Percentiles rank a stretch among this genome's conserved stretches.
Conservation (phyloP, 2,113 vertebrate genomes). For the Henicopernis longicauda region DNA sequence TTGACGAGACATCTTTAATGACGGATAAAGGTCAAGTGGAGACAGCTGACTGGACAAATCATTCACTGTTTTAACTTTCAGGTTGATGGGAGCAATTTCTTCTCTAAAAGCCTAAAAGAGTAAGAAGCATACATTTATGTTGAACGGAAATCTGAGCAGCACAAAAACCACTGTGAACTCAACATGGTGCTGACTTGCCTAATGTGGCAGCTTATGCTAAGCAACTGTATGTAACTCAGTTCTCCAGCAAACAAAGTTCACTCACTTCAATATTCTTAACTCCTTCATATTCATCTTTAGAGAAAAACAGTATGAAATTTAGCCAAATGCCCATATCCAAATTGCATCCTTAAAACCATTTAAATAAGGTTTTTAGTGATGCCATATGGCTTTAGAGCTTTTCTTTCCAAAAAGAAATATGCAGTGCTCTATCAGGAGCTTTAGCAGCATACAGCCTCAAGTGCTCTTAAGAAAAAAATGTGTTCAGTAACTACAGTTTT, state of each 20-base stretch:
- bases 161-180: background rate
- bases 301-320: background rate
- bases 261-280: background rate
- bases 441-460: background rate
- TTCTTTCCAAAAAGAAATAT: background rate
- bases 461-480: background rate
- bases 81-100: slow-evolving; percentile 85
- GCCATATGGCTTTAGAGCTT: background rate
- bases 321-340: background rate
- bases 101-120: slow-evolving; percentile 85
- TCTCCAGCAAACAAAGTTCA: background rate
- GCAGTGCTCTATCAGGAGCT: background rate
- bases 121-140: background rate
- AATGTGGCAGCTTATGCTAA: background rate
- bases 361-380: background rate
- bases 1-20: slow-evolving; percentile 87
- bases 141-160: background rate
- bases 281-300: background rate
- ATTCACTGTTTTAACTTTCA: slow-evolving; percentile 88
- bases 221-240: background rate
- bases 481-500: background rate
- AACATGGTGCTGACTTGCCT: background rate
- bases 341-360: background rate
- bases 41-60: slow-evolving; percentile 88
- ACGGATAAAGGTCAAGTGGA: slow-evolving; percentile 90